phyloP scores from a whole-genome alignment of 92 coral and sea anemone species.

The Umimayanthus chanpuru region DNA sequence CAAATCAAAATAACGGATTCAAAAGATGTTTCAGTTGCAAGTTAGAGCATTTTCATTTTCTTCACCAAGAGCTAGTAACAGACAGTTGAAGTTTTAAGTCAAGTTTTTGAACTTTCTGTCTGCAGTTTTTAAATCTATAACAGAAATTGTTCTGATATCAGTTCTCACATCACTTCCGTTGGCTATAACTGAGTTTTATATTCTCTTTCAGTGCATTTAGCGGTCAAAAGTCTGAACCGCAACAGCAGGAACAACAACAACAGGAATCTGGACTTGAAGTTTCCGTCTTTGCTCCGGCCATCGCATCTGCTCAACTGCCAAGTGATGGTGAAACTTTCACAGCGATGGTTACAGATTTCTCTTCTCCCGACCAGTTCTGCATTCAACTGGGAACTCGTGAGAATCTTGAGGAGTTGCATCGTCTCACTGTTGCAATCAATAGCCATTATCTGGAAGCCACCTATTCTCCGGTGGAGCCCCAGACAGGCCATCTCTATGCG shows the following conservation, averaged over 20 bases:
- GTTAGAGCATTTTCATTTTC: too few species aligned
- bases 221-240: too few species aligned
- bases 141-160: too few species aligned
- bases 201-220: too few species aligned
- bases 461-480: slow-evolving; percentile 54
- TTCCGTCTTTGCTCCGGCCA: slow-evolving; percentile 34
- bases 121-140: too few species aligned
- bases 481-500: slow-evolving; percentile 37
- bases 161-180: too few species aligned
- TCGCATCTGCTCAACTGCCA: slow-evolving; percentile 50
- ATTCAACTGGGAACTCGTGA: slow-evolving; percentile 56
- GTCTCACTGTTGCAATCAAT: slow-evolving; percentile 44
- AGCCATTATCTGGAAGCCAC: slow-evolving; percentile 25
- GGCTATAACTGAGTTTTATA: too few species aligned
- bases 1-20: too few species aligned
- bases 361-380: slow-evolving; percentile 50
- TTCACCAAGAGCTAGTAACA: too few species aligned
- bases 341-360: slow-evolving; percentile 54
- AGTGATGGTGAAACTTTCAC: slow-evolving; percentile 42
- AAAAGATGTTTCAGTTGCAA: too few species aligned
- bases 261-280: not conserved
- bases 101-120: too few species aligned
- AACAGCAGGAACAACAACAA: not conserved
- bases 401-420: slow-evolving; percentile 47
- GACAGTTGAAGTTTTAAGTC: too few species aligned